Base-by-base conservation (phyloP, 2,888 invertebrate species). In the Vanessa cardui region DNA sequence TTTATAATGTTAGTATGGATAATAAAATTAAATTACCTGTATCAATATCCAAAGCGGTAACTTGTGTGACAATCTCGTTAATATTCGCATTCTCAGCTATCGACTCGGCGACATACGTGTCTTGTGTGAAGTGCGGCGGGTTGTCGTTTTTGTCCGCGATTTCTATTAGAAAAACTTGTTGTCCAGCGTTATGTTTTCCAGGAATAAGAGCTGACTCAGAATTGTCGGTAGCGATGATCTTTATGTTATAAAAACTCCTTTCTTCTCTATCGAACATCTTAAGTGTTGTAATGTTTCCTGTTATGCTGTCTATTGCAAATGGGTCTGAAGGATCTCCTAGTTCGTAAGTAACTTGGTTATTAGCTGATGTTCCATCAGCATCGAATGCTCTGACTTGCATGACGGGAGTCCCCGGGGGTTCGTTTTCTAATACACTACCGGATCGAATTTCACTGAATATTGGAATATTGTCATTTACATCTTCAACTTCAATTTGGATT, bases 61-160 rank as follows among this genome's bases (percentile, higher is more conserved):
- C 98, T 86, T 97, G 97, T 54, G 97, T 96, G 8, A 98, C 97
- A 62, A 96, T 94, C 69, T 95, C 95, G 79, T 97, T 96, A 31
- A 95, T 94, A 82, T 98, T 97, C 4, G 97, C 96, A 85, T 97
- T 96, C 89, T 98, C 99, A 44, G 95, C 94, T 73, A 97, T 94
- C 62, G 95, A 94, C 76, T 96, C 95, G 0, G 96, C 96, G 20
- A 95, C 93, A 83, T 97, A 97, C 7, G 94, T 93, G 0, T 94
- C 87, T 80, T 96, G 94, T n/a, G 95, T 95, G 83, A 99, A 99
- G 77, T 95, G 95, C 0, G 99, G 99, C 21, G 96, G 94, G 86
- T 99, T 99, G 86, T 99, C 99, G 85, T 99, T 99, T 83, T 97
- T 97, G 88, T 99, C 99, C 26, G 97, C 98, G 54, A 99, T 98